phyloP scores from a whole-genome alignment of 2,113 vertebrate genomes.

The Capreolus pygargus region DNA sequence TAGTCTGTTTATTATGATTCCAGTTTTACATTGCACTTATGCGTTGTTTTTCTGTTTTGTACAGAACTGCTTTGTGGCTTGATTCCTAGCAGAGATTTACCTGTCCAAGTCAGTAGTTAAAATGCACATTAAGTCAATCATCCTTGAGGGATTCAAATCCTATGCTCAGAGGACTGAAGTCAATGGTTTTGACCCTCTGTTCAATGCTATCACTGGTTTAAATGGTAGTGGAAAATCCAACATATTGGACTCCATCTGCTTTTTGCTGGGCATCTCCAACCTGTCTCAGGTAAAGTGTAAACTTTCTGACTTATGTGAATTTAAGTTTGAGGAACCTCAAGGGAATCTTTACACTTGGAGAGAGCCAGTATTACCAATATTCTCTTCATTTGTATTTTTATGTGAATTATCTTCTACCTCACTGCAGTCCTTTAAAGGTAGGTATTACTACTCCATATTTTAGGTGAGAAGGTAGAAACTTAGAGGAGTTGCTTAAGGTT shows the following conservation, averaged over 20 bases:
- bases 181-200: conserved; percentile 90
- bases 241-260: conserved; percentile 96
- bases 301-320: neutral
- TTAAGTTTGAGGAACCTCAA: neutral
- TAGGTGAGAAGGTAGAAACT: neutral
- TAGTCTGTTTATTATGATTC: neutral
- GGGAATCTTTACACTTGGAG: neutral
- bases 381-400: neutral
- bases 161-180: conserved; percentile 96
- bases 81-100: neutral
- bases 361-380: neutral
- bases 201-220: conserved; percentile 97
- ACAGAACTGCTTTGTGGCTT: conserved; percentile 3
- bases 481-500: neutral
- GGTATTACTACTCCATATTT: neutral
- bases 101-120: neutral
- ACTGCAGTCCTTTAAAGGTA: neutral
- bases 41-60: conserved; percentile 11
- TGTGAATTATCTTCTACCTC: neutral
- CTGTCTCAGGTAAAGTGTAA: conserved; percentile 87
- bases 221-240: conserved; percentile 99
- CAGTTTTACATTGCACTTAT: neutral
- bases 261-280: conserved; percentile 92
- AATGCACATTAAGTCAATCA: conserved; percentile 94
- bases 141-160: conserved; percentile 97